These are phyloP conservation scores for Bombus fervidus DNA, from an alignment of 1,140 invertebrate species.

Conservation along the genomic window DNA sequence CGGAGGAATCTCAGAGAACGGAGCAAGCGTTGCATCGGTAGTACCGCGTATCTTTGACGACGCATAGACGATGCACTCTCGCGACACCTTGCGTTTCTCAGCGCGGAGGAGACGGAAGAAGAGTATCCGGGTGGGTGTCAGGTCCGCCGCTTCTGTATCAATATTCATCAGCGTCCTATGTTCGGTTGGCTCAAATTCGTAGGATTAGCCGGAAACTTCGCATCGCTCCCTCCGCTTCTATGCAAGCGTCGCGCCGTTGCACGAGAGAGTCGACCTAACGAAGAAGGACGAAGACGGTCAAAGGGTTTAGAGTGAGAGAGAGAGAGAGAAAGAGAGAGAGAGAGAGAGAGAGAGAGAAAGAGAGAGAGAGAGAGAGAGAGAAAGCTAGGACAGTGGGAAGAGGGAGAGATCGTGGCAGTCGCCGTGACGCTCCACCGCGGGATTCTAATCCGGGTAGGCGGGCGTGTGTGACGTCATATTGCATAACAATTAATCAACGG, in stretches of 20 bases:
- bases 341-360: conserved; percentile 10
- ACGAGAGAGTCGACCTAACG: conserved; percentile 12
- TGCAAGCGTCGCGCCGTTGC: conserved; percentile 30
- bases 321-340: conserved; percentile 25
- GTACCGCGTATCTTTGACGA: conserved; percentile 21
- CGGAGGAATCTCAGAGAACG: background rate
- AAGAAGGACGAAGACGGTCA: conserved; percentile 42
- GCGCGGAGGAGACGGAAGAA: conserved; percentile 45
- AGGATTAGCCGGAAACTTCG: conserved; percentile 81
- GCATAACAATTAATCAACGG: conserved; percentile 84
- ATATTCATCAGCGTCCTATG: conserved; percentile 83
- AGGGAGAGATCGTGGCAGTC: conserved; percentile 61
- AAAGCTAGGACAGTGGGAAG: background rate
- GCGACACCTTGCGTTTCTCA: conserved; percentile 74
- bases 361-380: conserved; percentile 18
- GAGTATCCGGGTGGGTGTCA: conserved; percentile 21
- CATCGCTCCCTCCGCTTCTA: conserved; percentile 70
- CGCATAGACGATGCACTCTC: conserved; percentile 52
- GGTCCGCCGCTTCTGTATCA: conserved; percentile 74
- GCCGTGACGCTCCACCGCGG: conserved; percentile 69
- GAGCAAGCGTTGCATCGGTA: conserved; percentile 47
- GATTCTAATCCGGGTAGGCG: conserved; percentile 78
- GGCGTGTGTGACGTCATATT: conserved; percentile 81
- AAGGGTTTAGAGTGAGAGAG: conserved; percentile 11
- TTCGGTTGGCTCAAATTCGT: conserved; percentile 81